Percentiles rank a stretch among this genome's conserved stretches.
Evolutionary conservation across 2,888 invertebrate species (phyloP).

Genomic region (Crossocerus cetratus): DNA sequence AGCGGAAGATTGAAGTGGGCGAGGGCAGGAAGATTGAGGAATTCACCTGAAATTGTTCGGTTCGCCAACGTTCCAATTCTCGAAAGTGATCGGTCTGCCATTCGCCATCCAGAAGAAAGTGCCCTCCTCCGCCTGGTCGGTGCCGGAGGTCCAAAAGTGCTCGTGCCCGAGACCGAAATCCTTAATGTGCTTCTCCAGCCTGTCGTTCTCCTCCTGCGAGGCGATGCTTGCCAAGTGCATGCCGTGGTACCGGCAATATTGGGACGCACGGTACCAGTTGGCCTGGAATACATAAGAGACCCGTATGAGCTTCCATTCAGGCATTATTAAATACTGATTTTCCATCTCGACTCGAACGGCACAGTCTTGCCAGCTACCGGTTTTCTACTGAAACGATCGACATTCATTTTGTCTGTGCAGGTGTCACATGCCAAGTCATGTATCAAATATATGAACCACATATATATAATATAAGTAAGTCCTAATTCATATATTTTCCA

Average conservation of each 20-base stretch:
- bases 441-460: no score
- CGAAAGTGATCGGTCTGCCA: conserved; percentile 91
- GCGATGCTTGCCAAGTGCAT: conserved; percentile 95
- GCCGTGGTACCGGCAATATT: conserved; percentile 94
- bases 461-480: no score
- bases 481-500: no score
- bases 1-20: no score
- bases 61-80: conserved; percentile 96
- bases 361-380: no score
- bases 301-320: conserved; percentile 7
- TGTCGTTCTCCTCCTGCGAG: conserved; percentile 93
- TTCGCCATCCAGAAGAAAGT: conserved; percentile 96
- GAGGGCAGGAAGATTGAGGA: not conserved
- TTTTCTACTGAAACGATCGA: no score
- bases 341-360: no score
- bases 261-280: conserved; percentile 94
- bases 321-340: conserved; percentile 8
- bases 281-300: conserved; percentile 80
- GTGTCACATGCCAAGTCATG: no score
- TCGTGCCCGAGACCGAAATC: conserved; percentile 93
- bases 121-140: conserved; percentile 93
- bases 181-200: conserved; percentile 92
- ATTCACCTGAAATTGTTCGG: conserved; percentile 88
- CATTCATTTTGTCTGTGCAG: no score
- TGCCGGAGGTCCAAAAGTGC: conserved; percentile 96